Evolutionary conservation across 2,797 vertebrate species (phyloP).

Genomic region (Dipus sagitta): DNA sequence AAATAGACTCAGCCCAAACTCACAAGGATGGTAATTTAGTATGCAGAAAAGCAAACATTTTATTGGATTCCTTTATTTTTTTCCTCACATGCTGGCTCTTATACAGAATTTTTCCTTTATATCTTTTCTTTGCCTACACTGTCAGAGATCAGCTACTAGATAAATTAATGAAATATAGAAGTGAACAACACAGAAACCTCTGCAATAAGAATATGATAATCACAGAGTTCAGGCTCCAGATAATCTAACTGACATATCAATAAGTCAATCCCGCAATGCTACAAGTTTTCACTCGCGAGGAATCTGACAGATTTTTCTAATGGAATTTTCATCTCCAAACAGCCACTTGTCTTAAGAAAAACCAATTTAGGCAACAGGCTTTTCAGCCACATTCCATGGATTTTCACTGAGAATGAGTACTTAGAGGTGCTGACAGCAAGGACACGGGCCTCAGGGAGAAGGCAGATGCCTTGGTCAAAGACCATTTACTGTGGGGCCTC

Average conservation of each 20-base stretch:
- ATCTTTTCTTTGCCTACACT: not conserved
- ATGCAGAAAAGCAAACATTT: constrained; percentile 4
- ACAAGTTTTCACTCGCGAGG: not conserved
- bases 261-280: constrained; percentile 38
- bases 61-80: constrained; percentile 33
- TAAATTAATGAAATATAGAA: constrained; percentile 16
- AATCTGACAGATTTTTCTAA: constrained; percentile 23
- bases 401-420: not conserved
- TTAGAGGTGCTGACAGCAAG: accelerated
- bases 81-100: not conserved
- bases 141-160: not conserved
- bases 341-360: not conserved
- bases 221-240: not conserved
- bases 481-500: constrained; percentile 74
- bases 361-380: not conserved
- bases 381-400: not conserved
- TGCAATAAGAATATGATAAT: not conserved
- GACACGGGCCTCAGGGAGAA: constrained; percentile 26
- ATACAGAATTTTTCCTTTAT: not conserved
- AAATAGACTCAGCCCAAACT: not conserved
- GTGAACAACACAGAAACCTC: not conserved
- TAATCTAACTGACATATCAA: not conserved
- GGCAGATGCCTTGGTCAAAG: not conserved
- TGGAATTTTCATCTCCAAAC: constrained; percentile 33
- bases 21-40: not conserved